Evolutionary conservation across 2,113 vertebrate species (phyloP).

Genomic region (Corapipo altera): DNA sequence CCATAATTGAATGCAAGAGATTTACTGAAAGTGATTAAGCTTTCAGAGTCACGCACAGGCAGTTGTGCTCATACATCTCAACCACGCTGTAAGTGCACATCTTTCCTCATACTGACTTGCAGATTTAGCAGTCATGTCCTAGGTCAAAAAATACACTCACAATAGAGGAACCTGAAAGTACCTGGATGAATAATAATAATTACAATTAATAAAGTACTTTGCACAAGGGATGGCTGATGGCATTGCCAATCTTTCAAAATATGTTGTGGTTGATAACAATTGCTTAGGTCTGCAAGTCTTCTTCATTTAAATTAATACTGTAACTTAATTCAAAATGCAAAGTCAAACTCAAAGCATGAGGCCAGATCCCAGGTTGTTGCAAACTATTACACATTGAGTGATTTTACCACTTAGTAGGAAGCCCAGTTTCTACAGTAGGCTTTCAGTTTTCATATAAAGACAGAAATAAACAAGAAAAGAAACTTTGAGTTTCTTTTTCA

Average conservation of each 20-base stretch:
- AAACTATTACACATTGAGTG: neutral
- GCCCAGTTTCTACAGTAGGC: neutral
- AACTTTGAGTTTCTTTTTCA: neutral
- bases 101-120: slow-evolving; percentile 32
- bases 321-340: neutral
- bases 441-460: neutral
- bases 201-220: slow-evolving; percentile 15
- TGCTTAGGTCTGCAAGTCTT: neutral
- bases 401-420: neutral
- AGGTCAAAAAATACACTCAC: slow-evolving; percentile 32
- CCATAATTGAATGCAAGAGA: slow-evolving; percentile 48
- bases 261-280: neutral
- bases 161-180: neutral
- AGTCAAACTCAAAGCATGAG: neutral
- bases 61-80: slow-evolving; percentile 15
- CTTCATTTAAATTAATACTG: neutral
- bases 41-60: slow-evolving; percentile 36
- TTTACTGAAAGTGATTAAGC: slow-evolving; percentile 51
- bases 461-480: neutral
- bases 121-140: slow-evolving; percentile 41
- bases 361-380: neutral
- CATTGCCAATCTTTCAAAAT: neutral
- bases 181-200: slow-evolving; percentile 8
- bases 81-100: neutral
- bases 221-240: neutral